Base-by-base conservation (phyloP, 2,113 vertebrate species). In the Kryptolebias marmoratus region DNA sequence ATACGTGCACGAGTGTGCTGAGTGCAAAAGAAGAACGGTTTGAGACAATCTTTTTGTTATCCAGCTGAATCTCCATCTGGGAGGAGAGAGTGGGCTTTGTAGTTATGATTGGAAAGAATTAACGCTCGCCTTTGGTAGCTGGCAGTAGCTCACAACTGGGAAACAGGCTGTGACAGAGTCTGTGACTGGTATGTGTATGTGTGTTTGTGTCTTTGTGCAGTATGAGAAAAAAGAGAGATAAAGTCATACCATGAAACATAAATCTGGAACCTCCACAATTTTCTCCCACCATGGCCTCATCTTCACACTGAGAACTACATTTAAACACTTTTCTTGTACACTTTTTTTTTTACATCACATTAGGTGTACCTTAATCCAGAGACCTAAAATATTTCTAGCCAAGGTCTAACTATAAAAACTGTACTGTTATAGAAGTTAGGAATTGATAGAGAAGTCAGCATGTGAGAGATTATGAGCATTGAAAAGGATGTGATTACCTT, bases 81-180 rank as follows among this genome's bases (percentile, higher is more conserved):
- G 77, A 66, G 69, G 59, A 88, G 73, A 80, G 77, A 87, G 87
- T 85, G 81, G 73, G 79, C 85, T 90, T 90, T 90, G 86, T 89
- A 88, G 54, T 73, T 85, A 70, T 88, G 87, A 90, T 91, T 91
- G 86, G 79, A 84, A 74, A 68, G 90, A 86, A 91, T 90, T 90
- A 90, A 82, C 75, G 62, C 57, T 70, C 74, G 81, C 69, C 81
- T 89, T 87, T 84, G 77, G 79, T 80, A 44, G 62, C 87, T 73
- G 71, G 84, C 79, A 73, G 68, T 70, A 71, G 79, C 73, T 75
- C 69, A 83, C 84, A 80, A 82, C 82, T 83, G 67, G 80, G 82
- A 81, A 87, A 77, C 67, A 65, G 77, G 79, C 71, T 80, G 71
- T 83, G 82, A 77, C 71, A 79, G 71, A 83, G 82, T 68, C 50